Percentiles rank a stretch among this genome's conserved stretches.
Evolutionary conservation across 2,888 invertebrate genomes (phyloP).

Genomic region (Lottia scabra): DNA sequence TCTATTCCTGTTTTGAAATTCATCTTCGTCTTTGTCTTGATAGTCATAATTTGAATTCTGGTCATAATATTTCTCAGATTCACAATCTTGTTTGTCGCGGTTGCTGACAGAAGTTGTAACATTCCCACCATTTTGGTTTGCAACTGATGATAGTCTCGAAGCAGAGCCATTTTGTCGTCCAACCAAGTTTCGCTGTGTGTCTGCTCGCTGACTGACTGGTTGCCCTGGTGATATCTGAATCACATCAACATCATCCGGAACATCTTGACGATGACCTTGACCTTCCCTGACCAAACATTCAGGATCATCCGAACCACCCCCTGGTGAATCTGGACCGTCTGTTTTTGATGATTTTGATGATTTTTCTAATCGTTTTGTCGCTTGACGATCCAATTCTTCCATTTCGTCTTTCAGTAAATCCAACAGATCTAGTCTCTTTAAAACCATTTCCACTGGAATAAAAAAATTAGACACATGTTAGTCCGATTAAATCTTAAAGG

Average conservation of each 20-base stretch:
- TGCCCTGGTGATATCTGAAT: not conserved
- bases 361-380: not conserved
- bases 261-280: not conserved
- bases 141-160: not conserved
- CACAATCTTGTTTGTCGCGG: no score
- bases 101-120: no score
- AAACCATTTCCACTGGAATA: constrained; percentile 56
- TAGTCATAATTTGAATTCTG: no score
- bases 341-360: no score
- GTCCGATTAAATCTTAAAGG: no score
- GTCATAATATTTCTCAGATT: no score
- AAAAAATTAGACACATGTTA: no score
- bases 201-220: not conserved
- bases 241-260: not conserved
- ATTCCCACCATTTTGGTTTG: not conserved
- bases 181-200: not conserved
- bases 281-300: not conserved
- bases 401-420: constrained; percentile 50
- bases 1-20: no score
- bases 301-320: not conserved
- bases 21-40: no score
- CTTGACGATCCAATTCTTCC: constrained; percentile 8
- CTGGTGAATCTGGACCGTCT: not conserved
- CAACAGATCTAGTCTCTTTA: constrained; percentile 50
- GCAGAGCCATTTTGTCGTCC: not conserved